Evolutionary conservation across 2,888 invertebrate genomes (phyloP), one percentile per base, ranked within the genome.

Genomic region (Stenoptilia bipunctidactyla): DNA sequence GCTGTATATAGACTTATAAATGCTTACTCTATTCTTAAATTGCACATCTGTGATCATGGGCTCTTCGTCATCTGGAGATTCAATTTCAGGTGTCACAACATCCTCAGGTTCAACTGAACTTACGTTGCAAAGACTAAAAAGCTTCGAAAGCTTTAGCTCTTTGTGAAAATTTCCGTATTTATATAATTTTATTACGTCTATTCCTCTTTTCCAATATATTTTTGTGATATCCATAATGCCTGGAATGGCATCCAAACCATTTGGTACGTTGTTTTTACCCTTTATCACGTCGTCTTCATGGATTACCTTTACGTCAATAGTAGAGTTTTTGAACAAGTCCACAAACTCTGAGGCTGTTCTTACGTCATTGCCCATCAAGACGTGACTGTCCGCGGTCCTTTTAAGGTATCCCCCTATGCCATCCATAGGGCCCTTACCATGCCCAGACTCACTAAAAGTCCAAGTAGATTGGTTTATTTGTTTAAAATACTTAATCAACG

Each of bases 321-420:
- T 39, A 45, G 48, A 48, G 15, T 45, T 35, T 33, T 12, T 44
- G 35, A 50, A 48, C 36, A 50, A 38, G 40, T 46, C 6, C 25
- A 44, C 44, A 38, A 48, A 50, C 13, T 48, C 48, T 45, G 43
- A 40, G 41, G 50, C 45, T 14, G 44, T 49, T 15, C 40, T 51
- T 13, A 51, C 34, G 34, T 51, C 47, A 27, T 46, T 13, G 10
- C 50, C 48, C 44, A 45, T 44, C 13, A 46, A 47, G 8, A 51
- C 45, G 27, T 49, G 51, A 2, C 44, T 27, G 20, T 45, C 42
- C 15, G 42, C 42, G 15, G 40, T 41, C 15, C 40, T 48, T 39
- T 64, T 66, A 15, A 64, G 15, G 9, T 50, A 40, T 4, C 55
- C 66, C 39, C 63, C 64, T 30, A 66, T 48, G 9, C 61, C 61